phyloP scores from a whole-genome alignment of 2,797 vertebrate genomes.

The Anisognathus igniventris region DNA sequence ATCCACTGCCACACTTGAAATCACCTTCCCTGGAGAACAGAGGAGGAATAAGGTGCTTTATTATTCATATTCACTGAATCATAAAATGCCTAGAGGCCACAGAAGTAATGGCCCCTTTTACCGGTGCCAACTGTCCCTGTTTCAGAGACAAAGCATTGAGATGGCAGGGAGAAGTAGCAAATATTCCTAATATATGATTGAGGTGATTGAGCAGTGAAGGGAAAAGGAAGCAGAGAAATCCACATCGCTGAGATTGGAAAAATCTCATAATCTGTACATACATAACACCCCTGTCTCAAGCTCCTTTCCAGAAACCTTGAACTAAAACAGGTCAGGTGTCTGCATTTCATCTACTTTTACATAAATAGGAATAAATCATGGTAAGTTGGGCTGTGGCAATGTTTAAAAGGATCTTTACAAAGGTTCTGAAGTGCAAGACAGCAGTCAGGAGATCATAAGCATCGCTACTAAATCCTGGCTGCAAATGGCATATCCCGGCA shows the following conservation, averaged over 20 bases:
- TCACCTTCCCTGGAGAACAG: not conserved
- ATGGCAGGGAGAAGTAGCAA: not conserved
- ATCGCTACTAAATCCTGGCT: not conserved
- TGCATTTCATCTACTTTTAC: not conserved
- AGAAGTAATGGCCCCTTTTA: not conserved
- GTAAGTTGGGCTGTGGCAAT: not conserved
- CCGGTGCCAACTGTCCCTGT: not conserved
- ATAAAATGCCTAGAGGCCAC: not conserved
- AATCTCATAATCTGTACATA: not conserved
- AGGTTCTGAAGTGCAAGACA: not conserved
- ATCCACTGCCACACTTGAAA: not conserved
- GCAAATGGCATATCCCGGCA: not conserved
- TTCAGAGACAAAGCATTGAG: not conserved
- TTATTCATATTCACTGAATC: not conserved
- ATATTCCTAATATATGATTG: not conserved
- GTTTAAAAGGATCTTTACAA: not conserved
- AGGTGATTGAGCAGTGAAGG: not conserved
- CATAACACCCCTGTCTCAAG: not conserved
- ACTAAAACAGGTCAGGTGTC: not conserved
- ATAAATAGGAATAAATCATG: not conserved
- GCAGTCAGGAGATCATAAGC: not conserved
- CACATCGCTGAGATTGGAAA: not conserved
- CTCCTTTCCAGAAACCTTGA: not conserved
- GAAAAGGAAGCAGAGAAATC: not conserved
- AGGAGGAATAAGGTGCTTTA: not conserved